Evolutionary conservation across 2,888 invertebrate genomes (phyloP).

Genomic region (Nomada ruficornis): DNA sequence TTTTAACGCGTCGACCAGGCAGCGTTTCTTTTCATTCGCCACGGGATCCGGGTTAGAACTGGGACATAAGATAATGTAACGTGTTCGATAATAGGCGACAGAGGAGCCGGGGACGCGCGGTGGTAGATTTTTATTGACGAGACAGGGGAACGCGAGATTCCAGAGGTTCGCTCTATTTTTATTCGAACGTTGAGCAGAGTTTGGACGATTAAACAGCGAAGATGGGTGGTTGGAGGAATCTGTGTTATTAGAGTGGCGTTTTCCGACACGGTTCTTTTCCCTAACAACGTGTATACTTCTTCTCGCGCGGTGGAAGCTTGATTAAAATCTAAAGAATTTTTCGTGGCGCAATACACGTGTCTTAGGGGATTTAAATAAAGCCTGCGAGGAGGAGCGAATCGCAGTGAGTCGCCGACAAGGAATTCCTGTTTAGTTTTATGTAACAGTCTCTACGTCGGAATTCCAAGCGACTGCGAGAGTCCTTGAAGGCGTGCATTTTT

Average conservation of each 20-base stretch:
- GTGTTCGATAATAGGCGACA: background rate
- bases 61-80: slow-evolving; percentile 7
- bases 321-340: background rate
- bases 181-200: too few relatives aligned
- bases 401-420: background rate
- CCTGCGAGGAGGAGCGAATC: background rate
- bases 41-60: background rate
- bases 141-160: slow-evolving; percentile 24
- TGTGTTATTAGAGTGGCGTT: background rate
- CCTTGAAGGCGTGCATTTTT: slow-evolving; percentile 5
- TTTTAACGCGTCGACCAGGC: slow-evolving; percentile 38
- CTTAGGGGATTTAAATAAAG: background rate
- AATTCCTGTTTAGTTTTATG: slow-evolving; percentile 28
- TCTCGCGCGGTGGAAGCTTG: too few relatives aligned
- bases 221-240: background rate
- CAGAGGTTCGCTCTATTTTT: too few relatives aligned
- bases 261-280: background rate
- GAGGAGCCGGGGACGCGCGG: background rate
- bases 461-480: slow-evolving; percentile 3
- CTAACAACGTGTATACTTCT: too few relatives aligned
- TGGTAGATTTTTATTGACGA: background rate
- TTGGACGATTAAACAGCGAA: too few relatives aligned
- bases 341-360: background rate
- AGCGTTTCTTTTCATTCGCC: slow-evolving; percentile 16
- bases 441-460: slow-evolving; percentile 13